These are phyloP conservation scores for Drosophila sechellia DNA, from an alignment of 1,140 invertebrate species.

Conservation along the genomic window DNA sequence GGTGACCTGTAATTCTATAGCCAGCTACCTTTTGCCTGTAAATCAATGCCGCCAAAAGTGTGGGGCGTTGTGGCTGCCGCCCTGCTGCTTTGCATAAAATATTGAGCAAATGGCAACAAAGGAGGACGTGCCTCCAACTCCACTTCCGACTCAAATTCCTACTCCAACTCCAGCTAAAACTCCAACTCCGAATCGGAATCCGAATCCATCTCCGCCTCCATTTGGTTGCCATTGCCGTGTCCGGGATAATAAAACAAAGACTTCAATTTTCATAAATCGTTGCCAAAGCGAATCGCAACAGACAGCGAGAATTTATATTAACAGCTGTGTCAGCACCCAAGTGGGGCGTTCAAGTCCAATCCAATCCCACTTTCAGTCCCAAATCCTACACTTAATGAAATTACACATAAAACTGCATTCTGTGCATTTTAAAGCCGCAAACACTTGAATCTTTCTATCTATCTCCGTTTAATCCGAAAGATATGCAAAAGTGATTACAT, in stretches of 20 bases:
- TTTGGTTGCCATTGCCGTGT: conserved; percentile 17
- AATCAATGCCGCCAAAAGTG: conserved; percentile 44
- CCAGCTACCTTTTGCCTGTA: conserved; percentile 52
- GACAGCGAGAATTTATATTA: conserved; percentile 68
- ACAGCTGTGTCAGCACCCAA: conserved; percentile 58
- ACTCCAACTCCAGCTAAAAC: not conserved
- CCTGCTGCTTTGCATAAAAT: conserved; percentile 71
- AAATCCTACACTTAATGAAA: conserved; percentile 8
- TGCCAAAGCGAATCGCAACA: conserved; percentile 60
- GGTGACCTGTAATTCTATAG: conserved; percentile 29
- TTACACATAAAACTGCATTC: too few species aligned
- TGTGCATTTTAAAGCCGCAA: too few species aligned
- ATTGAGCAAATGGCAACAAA: conserved; percentile 51
- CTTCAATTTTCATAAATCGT: conserved; percentile 81
- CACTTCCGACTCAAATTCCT: not conserved
- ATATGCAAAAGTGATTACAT: too few species aligned
- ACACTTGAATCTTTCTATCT: too few species aligned
- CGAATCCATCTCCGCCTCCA: not conserved
- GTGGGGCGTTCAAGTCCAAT: conserved; percentile 43
- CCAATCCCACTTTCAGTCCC: not conserved
- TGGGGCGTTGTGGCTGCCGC: too few species aligned
- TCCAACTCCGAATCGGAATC: not conserved
- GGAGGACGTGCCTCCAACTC: not conserved
- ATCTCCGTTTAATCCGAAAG: too few species aligned
- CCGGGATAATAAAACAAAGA: conserved; percentile 73